Base-by-base conservation (phyloP, 1,140 invertebrate species). In the Caenorhabditis tropicalis region DNA sequence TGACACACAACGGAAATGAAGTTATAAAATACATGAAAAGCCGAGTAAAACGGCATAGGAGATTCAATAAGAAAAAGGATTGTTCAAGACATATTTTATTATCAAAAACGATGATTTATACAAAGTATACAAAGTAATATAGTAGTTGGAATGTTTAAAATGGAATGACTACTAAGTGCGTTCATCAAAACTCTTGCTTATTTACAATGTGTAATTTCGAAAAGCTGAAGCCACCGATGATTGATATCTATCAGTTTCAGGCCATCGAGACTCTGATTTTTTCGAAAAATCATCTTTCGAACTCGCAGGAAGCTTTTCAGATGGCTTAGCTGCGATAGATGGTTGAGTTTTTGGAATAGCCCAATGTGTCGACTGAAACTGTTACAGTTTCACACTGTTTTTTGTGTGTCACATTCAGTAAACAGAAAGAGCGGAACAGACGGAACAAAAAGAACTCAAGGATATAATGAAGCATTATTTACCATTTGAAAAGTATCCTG, bases 321-420 rank as follows among this genome's bases (percentile, higher is more conserved):
- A 24, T 46, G 33, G 36, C 2, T n/a, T 16, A 10, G 39, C 12
- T 53, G 29, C 33, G 9, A 84, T 84, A 46, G 36, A 39, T 46
- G 83, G 70, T 43, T 39, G 36, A 43, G 70, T 21, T 81, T 51
- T 49, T 56, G 83, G 83, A 33, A 36, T 24, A 2, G 53, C 74
- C 83, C 83, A 84, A 27, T 84, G 83, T 21, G 65, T 84, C n/a
- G 83, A 84, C 83, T 84, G 53, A 84, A 84, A 81, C 5, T 58
- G 6, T 70, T 49, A 43, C 5, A 43, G 24, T 56, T 56, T 6
- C 19, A 27, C 12, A 33, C 7, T 24, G 29, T 33, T 36, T 19
- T 29, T 58, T 29, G 12, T 15, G 27, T 58, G 9, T 9, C 7
- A 29, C 27, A 29, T 0, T 12, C 24, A 74, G n/a, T 0, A 19